Evolutionary conservation across 2,888 invertebrate genomes (phyloP), one percentile per base, ranked within the genome.

Genomic region (Elegia similella): DNA sequence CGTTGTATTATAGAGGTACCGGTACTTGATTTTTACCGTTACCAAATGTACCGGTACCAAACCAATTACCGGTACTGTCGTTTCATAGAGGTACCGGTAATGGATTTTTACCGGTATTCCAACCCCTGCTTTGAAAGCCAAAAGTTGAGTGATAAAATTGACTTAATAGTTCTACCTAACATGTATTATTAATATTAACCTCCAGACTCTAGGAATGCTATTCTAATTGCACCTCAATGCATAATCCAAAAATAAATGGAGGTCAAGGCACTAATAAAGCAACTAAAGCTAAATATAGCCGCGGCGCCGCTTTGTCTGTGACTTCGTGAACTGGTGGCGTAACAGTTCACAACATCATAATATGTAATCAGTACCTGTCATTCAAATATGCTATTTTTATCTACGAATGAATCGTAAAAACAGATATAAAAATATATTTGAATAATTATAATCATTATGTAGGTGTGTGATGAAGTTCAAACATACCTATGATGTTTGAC

Each of bases 201-300:
- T 34, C 34, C 1, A 34, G 1, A 34, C 10, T 10, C 12, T 8
- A 10, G 12, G 34, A 8, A 12, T 12, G 10, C 10, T 34, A 34
- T 1, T 12, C 2, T 8, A 10, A 12, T 2, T 8, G 2, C 34
- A 34, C 10, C 34, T 34, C 10, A 34, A 10, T 34, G 2, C 10
- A 34, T 8, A 12, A 34, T 34, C 34, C 10, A 10, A 38, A 38
- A 38, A 38, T 38, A 38, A 1, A 38, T 38, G 38, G n/a, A 32
- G 48, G 48, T 48, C 32, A 48, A 32, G 32, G 48, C 48, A 48
- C 15, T 30, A 8, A 48, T 32, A 48, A 32, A 48, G 30, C 13
- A 10, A 48, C 7, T 15, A 48, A 48, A 32, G 15, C 30, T 48
- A 32, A 30, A 32, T 13, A 48, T 48, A 48, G 48, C 15, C 1